phyloP scores from a whole-genome alignment of 2,888 invertebrate genomes.

The Pteria penguin region DNA sequence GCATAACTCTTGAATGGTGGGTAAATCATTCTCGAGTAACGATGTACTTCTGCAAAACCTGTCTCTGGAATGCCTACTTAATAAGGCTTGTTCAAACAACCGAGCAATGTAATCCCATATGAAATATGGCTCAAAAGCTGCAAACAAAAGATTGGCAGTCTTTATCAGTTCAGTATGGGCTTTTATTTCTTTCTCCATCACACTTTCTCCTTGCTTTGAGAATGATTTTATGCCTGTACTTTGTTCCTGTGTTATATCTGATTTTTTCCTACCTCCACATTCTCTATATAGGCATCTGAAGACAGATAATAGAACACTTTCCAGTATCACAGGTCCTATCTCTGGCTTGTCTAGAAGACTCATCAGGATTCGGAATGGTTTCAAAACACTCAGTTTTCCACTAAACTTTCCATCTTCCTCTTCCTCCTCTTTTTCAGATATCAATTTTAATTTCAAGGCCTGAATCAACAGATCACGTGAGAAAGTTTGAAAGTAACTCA shows the following conservation, averaged over 20 bases:
- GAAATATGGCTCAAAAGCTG: slow-evolving; percentile 90
- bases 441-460: slow-evolving; percentile 70
- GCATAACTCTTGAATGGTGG: slow-evolving; percentile 84
- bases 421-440: slow-evolving; percentile 41
- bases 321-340: slow-evolving; percentile 84
- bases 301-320: slow-evolving; percentile 83
- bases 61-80: slow-evolving; percentile 32
- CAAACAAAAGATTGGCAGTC: slow-evolving; percentile 91
- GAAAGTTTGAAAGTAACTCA: slow-evolving; percentile 84
- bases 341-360: slow-evolving; percentile 92
- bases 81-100: slow-evolving; percentile 77
- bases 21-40: slow-evolving; percentile 80
- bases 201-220: slow-evolving; percentile 11
- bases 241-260: background rate
- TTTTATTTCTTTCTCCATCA: slow-evolving; percentile 33
- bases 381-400: slow-evolving; percentile 52
- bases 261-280: slow-evolving; percentile 50
- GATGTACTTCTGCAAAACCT: slow-evolving; percentile 48
- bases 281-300: slow-evolving; percentile 82
- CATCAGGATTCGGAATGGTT: slow-evolving; percentile 86
- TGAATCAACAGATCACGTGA: slow-evolving; percentile 84
- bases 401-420: slow-evolving; percentile 37
- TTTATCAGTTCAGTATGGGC: slow-evolving; percentile 85
- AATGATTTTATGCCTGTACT: slow-evolving; percentile 24
- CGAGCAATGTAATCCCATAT: slow-evolving; percentile 89